These are phyloP conservation scores for Pangasianodon gigas DNA, from an alignment of 2,113 vertebrate species.

Conservation along the genomic window DNA sequence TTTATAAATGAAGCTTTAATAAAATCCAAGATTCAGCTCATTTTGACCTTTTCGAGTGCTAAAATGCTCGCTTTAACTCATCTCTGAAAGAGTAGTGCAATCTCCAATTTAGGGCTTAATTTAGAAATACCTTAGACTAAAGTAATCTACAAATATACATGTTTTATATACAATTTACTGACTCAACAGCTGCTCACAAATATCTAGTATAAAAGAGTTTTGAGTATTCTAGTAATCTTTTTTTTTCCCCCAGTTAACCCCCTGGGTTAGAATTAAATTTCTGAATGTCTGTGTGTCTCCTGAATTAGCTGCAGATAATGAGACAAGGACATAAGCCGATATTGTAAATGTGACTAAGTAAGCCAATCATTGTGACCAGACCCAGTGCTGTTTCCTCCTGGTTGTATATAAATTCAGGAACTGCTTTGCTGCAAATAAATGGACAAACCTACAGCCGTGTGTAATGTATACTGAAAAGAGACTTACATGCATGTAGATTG, in stretches of 20 bases:
- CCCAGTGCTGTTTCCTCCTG: neutral
- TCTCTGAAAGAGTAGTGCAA: neutral
- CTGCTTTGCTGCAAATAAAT: slow-evolving; percentile 40
- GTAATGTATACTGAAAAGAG: slow-evolving; percentile 42
- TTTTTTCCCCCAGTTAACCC: no score
- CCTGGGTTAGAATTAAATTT: neutral
- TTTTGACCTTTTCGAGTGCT: neutral
- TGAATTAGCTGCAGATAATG: slow-evolving; percentile 29
- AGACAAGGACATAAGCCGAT: neutral
- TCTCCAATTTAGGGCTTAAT: neutral
- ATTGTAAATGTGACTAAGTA: neutral
- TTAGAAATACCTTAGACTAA: neutral
- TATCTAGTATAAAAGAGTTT: neutral
- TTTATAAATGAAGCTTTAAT: neutral
- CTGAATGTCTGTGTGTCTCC: slow-evolving; percentile 1
- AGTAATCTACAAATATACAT: neutral
- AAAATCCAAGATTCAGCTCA: neutral
- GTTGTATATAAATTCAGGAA: neutral
- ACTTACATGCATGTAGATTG: neutral
- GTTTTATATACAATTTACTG: neutral
- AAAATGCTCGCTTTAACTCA: neutral
- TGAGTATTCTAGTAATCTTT: neutral
- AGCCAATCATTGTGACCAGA: neutral
- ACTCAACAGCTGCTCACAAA: neutral
- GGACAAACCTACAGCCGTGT: slow-evolving; percentile 39